Evolutionary conservation across 2,113 vertebrate species (phyloP), one percentile per base, ranked within the genome.

Genomic region (Sebastes schlegelii): DNA sequence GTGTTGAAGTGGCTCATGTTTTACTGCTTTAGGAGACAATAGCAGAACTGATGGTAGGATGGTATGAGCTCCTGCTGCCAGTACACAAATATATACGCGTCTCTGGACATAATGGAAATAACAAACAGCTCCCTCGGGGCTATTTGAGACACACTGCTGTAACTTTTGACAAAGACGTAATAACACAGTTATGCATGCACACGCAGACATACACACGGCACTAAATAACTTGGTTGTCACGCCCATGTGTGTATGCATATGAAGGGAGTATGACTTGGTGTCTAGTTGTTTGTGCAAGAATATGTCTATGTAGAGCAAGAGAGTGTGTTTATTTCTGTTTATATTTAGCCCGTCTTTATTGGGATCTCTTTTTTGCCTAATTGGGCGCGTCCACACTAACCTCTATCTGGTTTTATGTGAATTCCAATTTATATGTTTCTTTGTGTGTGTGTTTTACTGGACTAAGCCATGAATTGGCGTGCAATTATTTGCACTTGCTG

Each of bases 331-430:
- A 46, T 88, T 67, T 80, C 52, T 71, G 66, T 82, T 89, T 85
- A 91, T 88, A 90, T 82, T 87, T 88, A 90, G 85, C 64, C 55
- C 1, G 17, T 85, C 83, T 92, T 92, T 92, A 92, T 86, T 86
- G 87, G 83, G 51, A 91, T 88, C 81, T 80, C 78, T 87, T 91
- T 26, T 91, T 85, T 84, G 85, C 57, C 83, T 87, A 89, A 92
- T 86, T 93, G 89, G 82, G 87, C 45, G 79, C 64, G 79, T 86
- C 89, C 86, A 84, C 88, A 90, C 78, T 83, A 81, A 74, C 82
- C 91, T 80, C 81, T 74, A 55, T 90, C 85, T 80, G 83, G 71
- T 90, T 91, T 91, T 91, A 91, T 91, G 87, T 80, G 88, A 86
- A 90, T 40, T 71, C 58, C 63, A 63, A 91, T 87, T 90, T 87